Base-by-base conservation (phyloP, 2,113 vertebrate genomes). In the Mugil cephalus region DNA sequence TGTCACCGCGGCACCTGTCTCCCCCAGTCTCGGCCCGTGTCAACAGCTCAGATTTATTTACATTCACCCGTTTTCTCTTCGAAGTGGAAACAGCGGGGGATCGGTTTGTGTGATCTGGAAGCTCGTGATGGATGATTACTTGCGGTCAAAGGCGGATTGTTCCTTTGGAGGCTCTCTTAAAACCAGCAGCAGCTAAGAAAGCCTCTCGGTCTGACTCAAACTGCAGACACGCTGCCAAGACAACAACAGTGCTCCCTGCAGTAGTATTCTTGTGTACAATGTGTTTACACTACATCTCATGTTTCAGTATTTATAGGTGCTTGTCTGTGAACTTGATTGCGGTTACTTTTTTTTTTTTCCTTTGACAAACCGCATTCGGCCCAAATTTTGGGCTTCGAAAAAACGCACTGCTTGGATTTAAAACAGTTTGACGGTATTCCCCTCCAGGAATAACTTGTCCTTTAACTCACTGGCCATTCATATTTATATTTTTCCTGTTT, bases 1-100 rank as follows among this genome's bases (percentile, higher is more conserved):
- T 87, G 90, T 85, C 85, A 84, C 77, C 71, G 86, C 83, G 68
- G 75, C 91, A 93, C 93, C 90, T 93, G 90, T 94, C 88, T 67
- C 74, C 68, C 88, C 80, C 77, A 72, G 86, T 91, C 90, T 81
- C 68, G 36, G 67, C 43, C 42, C 12, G 11, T 74, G 86, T 88
- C 88, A 84, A 80, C 89, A 79, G 84, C 85, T 76, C 77, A 47
- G 79, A 88, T 92, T 87, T 90, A 89, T 91, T 89, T 84, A 85
- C 76, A 80, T 85, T 80, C 86, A 66, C 86, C 64, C 77, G 81
- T 82, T 90, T 89, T 84, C 63, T 70, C 85, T 82, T 82, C 30
- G 48, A 69, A 18, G 45, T 52, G 65, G 62, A 61, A 75, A 59
- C 21, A 0, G 50, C 36, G 10, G 59, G 21, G 6, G 55, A 30